Conservation (phyloP, 53 echinoderm and acorn worm genomes). For the Mesocentrotus franciscanus region DNA sequence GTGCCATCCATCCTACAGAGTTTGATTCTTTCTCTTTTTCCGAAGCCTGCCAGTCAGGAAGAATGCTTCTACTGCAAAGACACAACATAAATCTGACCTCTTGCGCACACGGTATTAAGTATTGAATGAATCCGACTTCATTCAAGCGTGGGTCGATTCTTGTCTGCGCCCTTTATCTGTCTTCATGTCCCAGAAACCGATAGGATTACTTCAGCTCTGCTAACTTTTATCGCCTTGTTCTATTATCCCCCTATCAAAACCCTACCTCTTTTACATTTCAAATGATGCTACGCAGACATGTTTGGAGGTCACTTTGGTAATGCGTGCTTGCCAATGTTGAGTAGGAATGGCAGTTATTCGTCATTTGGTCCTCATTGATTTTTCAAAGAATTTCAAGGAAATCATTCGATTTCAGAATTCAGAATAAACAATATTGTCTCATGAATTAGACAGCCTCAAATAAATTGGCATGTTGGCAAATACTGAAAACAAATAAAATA, state of each 20-base stretch:
- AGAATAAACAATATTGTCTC: not conserved
- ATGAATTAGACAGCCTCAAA: not conserved
- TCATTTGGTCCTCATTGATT: not conserved
- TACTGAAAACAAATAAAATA: not conserved
- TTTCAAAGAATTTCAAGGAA: not conserved
- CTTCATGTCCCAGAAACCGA: not conserved
- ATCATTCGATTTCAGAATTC: not conserved
- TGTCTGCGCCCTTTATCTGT: not conserved
- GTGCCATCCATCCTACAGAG: not conserved
- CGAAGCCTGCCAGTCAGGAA: not conserved
- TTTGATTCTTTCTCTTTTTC: not conserved
- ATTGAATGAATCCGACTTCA: not conserved
- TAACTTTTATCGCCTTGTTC: slow-evolving; percentile 18
- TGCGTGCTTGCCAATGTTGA: not conserved
- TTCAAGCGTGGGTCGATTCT: not conserved
- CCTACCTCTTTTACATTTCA: not conserved
- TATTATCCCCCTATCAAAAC: not conserved
- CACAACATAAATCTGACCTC: not conserved
- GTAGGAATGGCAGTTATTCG: not conserved
- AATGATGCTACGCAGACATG: slow-evolving; percentile 13
- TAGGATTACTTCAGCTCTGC: not conserved
- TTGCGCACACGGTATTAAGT: not conserved
- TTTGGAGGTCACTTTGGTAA: not conserved
- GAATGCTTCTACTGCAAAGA: not conserved
- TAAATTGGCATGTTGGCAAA: not conserved